Conservation (phyloP, 2,797 vertebrate species). For the Chelmon rostratus region DNA sequence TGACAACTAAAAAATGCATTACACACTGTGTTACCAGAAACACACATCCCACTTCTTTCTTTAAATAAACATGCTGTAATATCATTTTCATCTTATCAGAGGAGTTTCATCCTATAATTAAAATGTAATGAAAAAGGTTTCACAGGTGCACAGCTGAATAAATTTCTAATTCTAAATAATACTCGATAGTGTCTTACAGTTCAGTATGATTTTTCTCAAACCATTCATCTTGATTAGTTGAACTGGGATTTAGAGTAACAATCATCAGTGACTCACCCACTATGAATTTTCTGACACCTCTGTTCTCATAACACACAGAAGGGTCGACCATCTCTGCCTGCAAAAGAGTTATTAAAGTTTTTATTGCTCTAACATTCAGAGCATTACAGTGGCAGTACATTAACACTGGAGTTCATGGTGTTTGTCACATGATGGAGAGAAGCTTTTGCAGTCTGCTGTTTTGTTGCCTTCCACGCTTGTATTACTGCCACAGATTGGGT, state of each 20-base stretch:
- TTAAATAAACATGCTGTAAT: neutral
- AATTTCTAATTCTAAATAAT: neutral
- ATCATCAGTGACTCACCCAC: conserved; percentile 89
- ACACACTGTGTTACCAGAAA: neutral
- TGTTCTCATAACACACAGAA: conserved; percentile 89
- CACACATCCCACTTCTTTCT: neutral
- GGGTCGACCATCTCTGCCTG: conserved; percentile 90
- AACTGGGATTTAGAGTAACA: no score
- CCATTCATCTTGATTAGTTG: no score
- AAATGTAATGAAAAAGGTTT: neutral
- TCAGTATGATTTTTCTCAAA: no score
- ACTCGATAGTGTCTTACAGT: neutral
- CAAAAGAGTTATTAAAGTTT: neutral
- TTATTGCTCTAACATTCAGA: neutral
- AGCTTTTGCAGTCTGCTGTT: neutral
- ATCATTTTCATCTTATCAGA: no score
- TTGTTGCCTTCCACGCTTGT: no score
- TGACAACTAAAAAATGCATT: accelerated
- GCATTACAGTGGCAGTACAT: neutral
- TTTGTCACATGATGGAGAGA: neutral
- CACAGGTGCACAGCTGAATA: neutral
- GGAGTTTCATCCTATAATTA: neutral
- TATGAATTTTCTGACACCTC: conserved; percentile 82
- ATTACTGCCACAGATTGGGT: neutral
- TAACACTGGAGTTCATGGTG: neutral